Base-by-base conservation (phyloP, 1,140 invertebrate genomes). In the Bombus pyrosoma region DNA sequence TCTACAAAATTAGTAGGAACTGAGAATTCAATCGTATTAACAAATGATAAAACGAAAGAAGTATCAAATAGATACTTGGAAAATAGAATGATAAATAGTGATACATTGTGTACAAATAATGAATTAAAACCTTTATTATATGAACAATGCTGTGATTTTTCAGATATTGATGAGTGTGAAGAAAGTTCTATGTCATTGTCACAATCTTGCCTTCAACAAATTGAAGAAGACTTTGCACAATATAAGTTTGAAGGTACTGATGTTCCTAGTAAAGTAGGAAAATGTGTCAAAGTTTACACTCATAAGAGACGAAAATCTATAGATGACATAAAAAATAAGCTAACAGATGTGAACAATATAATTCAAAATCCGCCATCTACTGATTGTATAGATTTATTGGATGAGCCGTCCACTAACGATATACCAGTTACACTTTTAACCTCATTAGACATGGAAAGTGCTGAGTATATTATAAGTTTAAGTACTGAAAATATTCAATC, bases 231-330 rank as follows among this genome's bases (percentile, higher is more conserved):
- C 57, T 84, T 86, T 25, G 72, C 85, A 62, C 73, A 86, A 59
- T 88, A 90, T 84, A 73, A 86, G 18, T 71, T 73, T 9, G 92
- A 94, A 79, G 90, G 72, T 62, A 74, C 81, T 22, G 92, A 94
- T 69, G 90, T 93, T 83, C 84, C 91, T 43, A 92, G 86, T 73
- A 90, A 86, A 81, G 90, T 94, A 62, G 94, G 93, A 22, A 93
- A 94, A 82, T 95, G 93, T 87, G 91, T 93, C 53, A 92, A 93
- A 78, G 94, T 94, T 18, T 95, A 95, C 71, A 93, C 93, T 34
- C 93, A 94, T 62, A 95, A 95, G 73, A 93, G 92, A 78, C 91
- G 93, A 22, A 92, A 90, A 73, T 89, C 86, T 25, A 69, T 84
- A 15, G 89, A 91, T 25, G 90, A 91, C 81, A 79, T 86, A 37